Base-by-base conservation (phyloP, 2,888 invertebrate genomes). In the Watsonalla cultraria region DNA sequence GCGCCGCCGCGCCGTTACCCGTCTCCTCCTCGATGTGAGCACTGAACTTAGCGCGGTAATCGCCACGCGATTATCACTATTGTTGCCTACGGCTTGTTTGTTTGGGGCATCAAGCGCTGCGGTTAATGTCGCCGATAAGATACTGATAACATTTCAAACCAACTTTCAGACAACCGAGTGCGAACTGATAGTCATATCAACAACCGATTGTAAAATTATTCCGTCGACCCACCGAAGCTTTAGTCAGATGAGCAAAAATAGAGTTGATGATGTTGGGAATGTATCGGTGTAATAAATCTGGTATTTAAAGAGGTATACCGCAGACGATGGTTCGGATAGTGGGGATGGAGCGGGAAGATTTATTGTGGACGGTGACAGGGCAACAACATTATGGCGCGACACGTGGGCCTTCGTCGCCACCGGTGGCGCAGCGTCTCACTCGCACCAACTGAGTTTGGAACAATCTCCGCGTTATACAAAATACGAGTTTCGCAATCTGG, bases 1-100 rank as follows among this genome's bases (percentile, higher is more conserved):
- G 82, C 84, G 80, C 82, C 86, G 86, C 84, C 81, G 77, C 79
- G 76, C 76, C 72, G 68, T 70, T 66, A 60, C 72, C 76, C 80
- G 74, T 74, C 70, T 72, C 71, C 73, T 63, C 68, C 58, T 60
- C 70, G 62, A 65, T 67, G 66, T 65, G 64, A 24, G 24, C 24
- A 24, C 24, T 24, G 37, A 37, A 7, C 7, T 37, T 7, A 72
- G 65, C 74, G 68, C 71, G 68, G 65, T 72, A 65, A 78, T 75
- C 72, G 72, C 73, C 69, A 65, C 60, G 69, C 78, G 76, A 78
- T 80, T 78, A 82, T 79, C 80, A 76, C 74, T 66, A 72, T 70
- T 70, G 69, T 69, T 70, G 72, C 64, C 61, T 55, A 62, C 62
- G 60, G 64, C 70, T 68, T 72, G 70, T 75, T 77, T 76, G 73